Percentiles rank a stretch among this genome's conserved stretches.
Conservation (phyloP, 2,797 vertebrate genomes). For the Crocodylus rhombifer region DNA sequence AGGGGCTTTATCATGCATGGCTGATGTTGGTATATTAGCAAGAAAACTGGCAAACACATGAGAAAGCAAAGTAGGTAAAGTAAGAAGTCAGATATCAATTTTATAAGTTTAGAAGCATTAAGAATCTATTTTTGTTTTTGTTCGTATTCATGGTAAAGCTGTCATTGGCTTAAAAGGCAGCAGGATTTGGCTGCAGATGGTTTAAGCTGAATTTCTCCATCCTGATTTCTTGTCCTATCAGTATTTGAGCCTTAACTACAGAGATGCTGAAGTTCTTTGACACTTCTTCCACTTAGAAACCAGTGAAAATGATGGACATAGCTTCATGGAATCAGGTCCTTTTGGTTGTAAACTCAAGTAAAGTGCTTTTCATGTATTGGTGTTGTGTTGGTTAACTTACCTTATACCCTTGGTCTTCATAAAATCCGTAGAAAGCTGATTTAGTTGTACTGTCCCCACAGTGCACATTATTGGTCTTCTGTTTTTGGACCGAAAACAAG, state of each 20-base stretch:
- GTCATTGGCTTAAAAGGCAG: conserved; percentile 43
- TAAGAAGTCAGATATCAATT: neutral
- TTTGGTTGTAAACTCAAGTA: neutral
- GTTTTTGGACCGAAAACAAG: neutral
- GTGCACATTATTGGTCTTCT: rapidly evolving
- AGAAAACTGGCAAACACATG: neutral
- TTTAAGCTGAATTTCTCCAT: conserved; percentile 50
- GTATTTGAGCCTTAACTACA: neutral
- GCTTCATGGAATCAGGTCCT: neutral
- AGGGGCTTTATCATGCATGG: too few relatives aligned
- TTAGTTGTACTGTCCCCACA: neutral
- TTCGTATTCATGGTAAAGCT: neutral
- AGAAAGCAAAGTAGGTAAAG: neutral
- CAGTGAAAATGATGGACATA: neutral
- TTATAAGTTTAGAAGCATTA: neutral
- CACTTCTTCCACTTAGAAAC: neutral
- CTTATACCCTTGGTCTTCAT: too few relatives aligned
- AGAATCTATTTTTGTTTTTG: neutral
- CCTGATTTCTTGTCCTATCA: neutral
- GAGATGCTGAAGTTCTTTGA: conserved; percentile 34
- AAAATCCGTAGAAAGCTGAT: too few relatives aligned
- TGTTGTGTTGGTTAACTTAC: neutral
- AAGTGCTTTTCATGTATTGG: neutral
- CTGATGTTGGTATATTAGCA: too few relatives aligned
- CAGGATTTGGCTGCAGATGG: neutral